phyloP scores from a whole-genome alignment of 1,140 invertebrate species.

The Hetaerina americana region DNA sequence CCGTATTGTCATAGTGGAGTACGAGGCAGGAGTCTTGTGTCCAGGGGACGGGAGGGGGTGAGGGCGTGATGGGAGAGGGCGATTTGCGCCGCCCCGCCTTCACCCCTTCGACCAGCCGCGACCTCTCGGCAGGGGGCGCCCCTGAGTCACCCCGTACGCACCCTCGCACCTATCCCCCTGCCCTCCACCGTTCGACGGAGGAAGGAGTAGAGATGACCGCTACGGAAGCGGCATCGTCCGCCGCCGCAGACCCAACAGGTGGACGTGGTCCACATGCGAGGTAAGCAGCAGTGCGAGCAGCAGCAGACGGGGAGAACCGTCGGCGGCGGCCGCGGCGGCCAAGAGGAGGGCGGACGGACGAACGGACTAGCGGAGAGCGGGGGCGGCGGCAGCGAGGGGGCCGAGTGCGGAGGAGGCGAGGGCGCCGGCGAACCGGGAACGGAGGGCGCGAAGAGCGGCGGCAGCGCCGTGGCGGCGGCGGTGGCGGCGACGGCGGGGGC shows the following conservation, averaged over 20 bases:
- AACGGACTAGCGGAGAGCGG: neutral
- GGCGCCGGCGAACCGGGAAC: constrained; percentile 13
- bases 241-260: constrained; percentile 1
- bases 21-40: too few relatives aligned
- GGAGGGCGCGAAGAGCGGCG: constrained; percentile 1
- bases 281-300: constrained; percentile 23
- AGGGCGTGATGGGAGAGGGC: neutral
- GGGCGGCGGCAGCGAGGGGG: neutral
- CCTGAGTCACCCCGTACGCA: constrained; percentile 6
- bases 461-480: constrained; percentile 37
- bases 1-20: too few relatives aligned
- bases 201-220: constrained; percentile 8
- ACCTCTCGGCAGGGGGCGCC: constrained; percentile 3
- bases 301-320: constrained; percentile 17
- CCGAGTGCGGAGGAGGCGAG: constrained; percentile 16
- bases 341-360: neutral
- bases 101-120: constrained; percentile 13
- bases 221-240: neutral
- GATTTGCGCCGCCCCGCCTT: neutral
- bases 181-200: too few relatives aligned
- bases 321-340: neutral
- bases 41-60: neutral
- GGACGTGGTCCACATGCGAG: constrained; percentile 23
- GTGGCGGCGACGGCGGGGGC: constrained; percentile 15
- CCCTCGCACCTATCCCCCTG: constrained; percentile 22